Percentiles rank a stretch among this genome's conserved stretches.
Conservation (phyloP, 1,140 invertebrate genomes). For the Argopecten irradians region DNA sequence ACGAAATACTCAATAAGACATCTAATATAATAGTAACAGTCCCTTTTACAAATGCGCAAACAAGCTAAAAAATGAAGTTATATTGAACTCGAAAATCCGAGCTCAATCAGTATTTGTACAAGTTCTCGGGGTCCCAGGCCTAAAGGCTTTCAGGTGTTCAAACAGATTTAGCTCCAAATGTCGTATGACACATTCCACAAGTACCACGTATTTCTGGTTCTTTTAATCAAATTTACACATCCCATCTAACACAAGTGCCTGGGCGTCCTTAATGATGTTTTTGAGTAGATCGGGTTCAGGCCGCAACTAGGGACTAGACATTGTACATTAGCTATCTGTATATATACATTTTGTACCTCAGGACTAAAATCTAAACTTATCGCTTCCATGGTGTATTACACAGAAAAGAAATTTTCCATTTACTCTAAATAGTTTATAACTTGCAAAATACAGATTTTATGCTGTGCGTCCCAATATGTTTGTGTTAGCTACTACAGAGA, state of each 20-base stretch:
- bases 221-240: constrained; percentile 3
- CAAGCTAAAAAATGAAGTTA: no score
- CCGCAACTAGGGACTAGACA: neutral
- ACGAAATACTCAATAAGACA: no score
- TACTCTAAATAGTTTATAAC: no score
- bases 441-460: no score
- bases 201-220: neutral
- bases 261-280: neutral
- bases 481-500: no score
- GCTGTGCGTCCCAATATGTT: no score
- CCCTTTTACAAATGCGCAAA: no score
- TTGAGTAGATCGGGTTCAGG: neutral
- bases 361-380: neutral
- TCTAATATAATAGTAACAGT: no score
- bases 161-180: neutral
- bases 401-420: no score
- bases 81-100: neutral
- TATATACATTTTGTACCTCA: no score
- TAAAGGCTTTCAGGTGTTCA: neutral
- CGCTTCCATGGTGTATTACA: no score
- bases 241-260: neutral
- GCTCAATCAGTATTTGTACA: neutral
- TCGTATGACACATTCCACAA: neutral
- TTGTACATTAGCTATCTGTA: neutral
- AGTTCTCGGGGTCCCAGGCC: neutral